Evolutionary conservation across 2,113 vertebrate genomes (phyloP).

Genomic region (Pongo abelii): DNA sequence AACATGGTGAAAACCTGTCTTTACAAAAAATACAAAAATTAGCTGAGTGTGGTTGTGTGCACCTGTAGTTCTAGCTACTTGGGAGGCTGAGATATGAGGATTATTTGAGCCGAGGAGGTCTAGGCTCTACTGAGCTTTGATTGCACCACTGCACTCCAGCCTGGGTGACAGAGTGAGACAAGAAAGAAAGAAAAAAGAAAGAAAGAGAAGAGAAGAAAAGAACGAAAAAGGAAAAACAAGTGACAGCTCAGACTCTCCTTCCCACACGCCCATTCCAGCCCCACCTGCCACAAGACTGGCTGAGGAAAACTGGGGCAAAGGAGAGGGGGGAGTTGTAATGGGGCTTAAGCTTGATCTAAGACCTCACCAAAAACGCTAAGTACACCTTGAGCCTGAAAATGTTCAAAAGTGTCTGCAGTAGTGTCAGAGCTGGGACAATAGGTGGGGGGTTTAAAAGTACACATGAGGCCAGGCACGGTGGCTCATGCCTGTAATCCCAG

Average conservation of each 20-base stretch:
- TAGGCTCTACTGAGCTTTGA: no score
- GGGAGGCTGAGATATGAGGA: no score
- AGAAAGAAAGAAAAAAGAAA: not conserved
- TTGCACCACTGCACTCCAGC: no score
- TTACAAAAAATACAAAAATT: no score
- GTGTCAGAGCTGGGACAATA: not conserved
- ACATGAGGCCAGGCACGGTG: not conserved
- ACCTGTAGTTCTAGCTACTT: no score
- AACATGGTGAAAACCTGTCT: no score
- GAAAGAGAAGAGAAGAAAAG: no score
- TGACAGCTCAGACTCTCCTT: not conserved
- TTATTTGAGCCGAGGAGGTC: no score
- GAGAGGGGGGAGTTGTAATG: no score
- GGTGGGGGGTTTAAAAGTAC: not conserved
- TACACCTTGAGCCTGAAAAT: not conserved
- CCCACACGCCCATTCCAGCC: not conserved
- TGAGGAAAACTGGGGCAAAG: not conserved
- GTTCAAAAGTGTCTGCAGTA: not conserved
- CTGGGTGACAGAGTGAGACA: no score
- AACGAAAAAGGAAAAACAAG: not conserved
- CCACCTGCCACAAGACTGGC: not conserved
- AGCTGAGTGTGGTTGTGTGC: no score
- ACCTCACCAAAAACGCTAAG: not conserved
- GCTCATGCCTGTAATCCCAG: no score
- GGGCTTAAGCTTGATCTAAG: not conserved